Conservation (phyloP, 1,140 invertebrate species). For the Ips nitidus region DNA sequence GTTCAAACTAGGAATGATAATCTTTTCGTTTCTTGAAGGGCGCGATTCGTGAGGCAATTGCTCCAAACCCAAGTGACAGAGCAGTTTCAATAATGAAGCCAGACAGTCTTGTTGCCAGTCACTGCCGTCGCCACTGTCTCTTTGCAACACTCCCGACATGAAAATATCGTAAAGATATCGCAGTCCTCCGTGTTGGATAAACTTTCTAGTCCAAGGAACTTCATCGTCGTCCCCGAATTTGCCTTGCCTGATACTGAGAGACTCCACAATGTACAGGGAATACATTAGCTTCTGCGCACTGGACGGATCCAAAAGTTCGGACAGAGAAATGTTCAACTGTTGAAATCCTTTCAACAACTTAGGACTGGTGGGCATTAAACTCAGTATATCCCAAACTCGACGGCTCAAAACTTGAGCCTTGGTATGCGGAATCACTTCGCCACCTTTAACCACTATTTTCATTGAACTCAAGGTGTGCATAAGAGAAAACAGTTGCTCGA, state of each 20-base stretch:
- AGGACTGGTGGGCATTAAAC: slow-evolving; percentile 86
- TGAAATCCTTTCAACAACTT: slow-evolving; percentile 82
- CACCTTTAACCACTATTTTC: slow-evolving; percentile 69
- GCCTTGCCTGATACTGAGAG: slow-evolving; percentile 51
- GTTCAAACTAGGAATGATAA: slow-evolving; percentile 48
- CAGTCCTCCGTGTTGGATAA: slow-evolving; percentile 84
- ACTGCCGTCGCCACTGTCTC: slow-evolving; percentile 68
- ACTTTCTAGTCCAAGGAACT: slow-evolving; percentile 70
- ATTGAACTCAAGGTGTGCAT: slow-evolving; percentile 87
- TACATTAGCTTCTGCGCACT: slow-evolving; percentile 95
- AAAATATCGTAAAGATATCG: slow-evolving; percentile 90
- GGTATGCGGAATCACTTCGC: slow-evolving; percentile 69
- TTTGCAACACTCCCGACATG: slow-evolving; percentile 71
- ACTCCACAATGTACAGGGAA: slow-evolving; percentile 88
- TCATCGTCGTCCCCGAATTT: slow-evolving; percentile 41
- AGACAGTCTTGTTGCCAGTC: slow-evolving; percentile 95
- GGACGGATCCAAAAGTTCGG: slow-evolving; percentile 77
- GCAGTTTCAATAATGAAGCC: slow-evolving; percentile 78
- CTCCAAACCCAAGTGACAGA: slow-evolving; percentile 83
- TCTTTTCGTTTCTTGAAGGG: slow-evolving; percentile 47
- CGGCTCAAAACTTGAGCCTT: slow-evolving; percentile 88
- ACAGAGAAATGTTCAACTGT: slow-evolving; percentile 65
- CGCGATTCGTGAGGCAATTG: slow-evolving; percentile 52
- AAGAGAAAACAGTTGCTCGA: slow-evolving; percentile 85
- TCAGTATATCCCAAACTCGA: slow-evolving; percentile 91